Base-by-base conservation (phyloP, 2,797 vertebrate species). In the Amphiprion clarkii region DNA sequence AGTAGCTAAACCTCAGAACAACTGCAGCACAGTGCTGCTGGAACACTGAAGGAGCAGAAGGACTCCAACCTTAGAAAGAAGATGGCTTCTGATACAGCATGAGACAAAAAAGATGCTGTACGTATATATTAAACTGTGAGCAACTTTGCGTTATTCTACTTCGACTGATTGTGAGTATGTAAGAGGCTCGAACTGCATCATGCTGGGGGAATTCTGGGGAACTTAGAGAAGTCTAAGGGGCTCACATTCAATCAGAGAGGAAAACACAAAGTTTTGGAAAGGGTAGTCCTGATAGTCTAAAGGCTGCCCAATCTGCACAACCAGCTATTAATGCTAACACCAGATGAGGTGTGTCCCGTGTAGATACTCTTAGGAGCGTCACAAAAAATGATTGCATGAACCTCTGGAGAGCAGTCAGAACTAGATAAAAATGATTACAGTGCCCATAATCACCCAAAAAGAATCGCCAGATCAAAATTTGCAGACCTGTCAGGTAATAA, bases 41-140 rank as follows among this genome's bases (percentile, higher is more conserved):
- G 53, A 36, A 49, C 44, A 42, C 14, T 31, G 19, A 49, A 58
- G 12, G n/a, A 48, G 33, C 75, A 59, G 53, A 39, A 29, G 27
- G 65, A 61, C 36, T 53, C 36, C 5, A 29, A 19, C 48, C 19
- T 6, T 7, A 5, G 16, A 6, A 16, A 46, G 44, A 46, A 14
- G 40, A 14, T 13, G 3, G 11, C 13, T 16, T 16, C 48, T 46
- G 51, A 55, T 48, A 1, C 39, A 49, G 64, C 36, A 48, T 46
- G 23, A 42, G 31, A 65, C 9, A 3, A 44, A 46, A 46, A 5
- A 46, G 44, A 7, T 19, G 44, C 44, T 46, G 6, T 46, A 17
- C 16, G 5, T 17, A 46, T 19, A 6, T 1, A 2, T 31, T 60
- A 23, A 27, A 39, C 44, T 55, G 46, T 48, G 49, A 68, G 27